Base-by-base conservation (phyloP, 2,797 vertebrate genomes). In the Poecilia picta region DNA sequence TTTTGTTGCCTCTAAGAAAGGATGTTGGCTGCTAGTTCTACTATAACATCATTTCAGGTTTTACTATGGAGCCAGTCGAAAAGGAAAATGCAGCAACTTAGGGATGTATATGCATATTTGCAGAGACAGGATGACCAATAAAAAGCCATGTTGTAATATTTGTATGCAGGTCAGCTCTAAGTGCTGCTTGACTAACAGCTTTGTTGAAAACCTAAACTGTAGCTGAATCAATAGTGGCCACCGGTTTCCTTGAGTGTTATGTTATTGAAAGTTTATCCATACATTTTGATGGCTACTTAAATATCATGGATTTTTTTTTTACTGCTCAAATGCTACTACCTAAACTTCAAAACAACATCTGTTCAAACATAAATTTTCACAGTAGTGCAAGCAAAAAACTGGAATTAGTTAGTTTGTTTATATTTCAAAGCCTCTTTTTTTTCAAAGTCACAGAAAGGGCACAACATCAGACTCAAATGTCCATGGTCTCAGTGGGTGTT, bases 401-500 rank as follows among this genome's bases (percentile, higher is more conserved):
- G 11, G 2, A 62, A 5, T 20, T 10, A 59, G 49, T 11, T 47
- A 20, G 16, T 53, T 12, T 53, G 31, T 51, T 53, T 36, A 2
- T 31, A 31, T 33, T 20, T 72, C 8, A 11, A 53, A 74, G 2
- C 4, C 33, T 5, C 4, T 57, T 72, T 5, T 5, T 45, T 62
- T 78, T 79, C 33, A 0, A 25, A 72, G 74, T 51, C 71, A 76
- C 39, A 33, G 28, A 51, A 59, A 39, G 80, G 47, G n/a, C 55
- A 13, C 8, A 6, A 16, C 10, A 66, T 31, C 64, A 80, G 74
- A 71, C 70, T 46, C 73, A 20, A 75, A 8, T 45, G 73, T 75
- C 66, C 51, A 78, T 49, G 80, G 53, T 64, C 43, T 55, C 39
- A 73, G 23, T 73, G 64, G 51, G 59, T 82, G 81, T 80, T 83